Evolutionary conservation across 2,113 vertebrate genomes (phyloP).

Genomic region (Toxotes jaculatrix): DNA sequence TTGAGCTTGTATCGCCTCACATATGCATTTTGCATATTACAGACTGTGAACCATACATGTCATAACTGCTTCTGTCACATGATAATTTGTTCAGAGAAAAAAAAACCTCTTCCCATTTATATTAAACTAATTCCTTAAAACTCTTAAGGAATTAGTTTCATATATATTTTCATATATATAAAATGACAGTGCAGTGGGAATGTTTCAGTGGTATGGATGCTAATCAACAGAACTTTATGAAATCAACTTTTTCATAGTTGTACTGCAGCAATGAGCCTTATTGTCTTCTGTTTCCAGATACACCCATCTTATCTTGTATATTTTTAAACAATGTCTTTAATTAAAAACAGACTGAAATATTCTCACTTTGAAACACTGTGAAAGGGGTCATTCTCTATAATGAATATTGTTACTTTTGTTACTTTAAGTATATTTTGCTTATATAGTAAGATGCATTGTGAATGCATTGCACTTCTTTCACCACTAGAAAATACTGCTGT

Average conservation of each 20-base stretch:
- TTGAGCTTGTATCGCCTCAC: slow-evolving; percentile 27
- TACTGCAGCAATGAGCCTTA: not conserved
- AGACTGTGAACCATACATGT: too few relatives aligned
- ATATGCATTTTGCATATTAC: not conserved
- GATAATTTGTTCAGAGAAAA: not conserved
- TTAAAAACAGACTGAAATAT: too few relatives aligned
- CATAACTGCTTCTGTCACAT: not conserved
- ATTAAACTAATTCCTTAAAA: not conserved
- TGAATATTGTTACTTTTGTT: not conserved
- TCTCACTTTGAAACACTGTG: too few relatives aligned
- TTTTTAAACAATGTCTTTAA: too few relatives aligned
- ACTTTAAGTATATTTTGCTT: too few relatives aligned
- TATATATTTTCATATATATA: not conserved
- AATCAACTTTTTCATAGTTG: not conserved
- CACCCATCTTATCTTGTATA: too few relatives aligned
- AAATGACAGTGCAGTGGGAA: not conserved
- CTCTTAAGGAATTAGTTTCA: not conserved
- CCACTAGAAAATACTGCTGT: not conserved
- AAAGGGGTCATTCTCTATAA: too few relatives aligned
- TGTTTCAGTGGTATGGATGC: not conserved
- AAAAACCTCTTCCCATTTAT: not conserved
- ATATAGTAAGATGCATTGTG: too few relatives aligned
- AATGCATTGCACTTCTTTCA: too few relatives aligned
- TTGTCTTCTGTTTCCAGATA: not conserved
- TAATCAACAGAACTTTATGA: not conserved